A percentile compares a stretch with the other conserved stretches of the same genome.
phyloP scores from a whole-genome alignment of 2,888 invertebrate species.

The Erebia epiphron region DNA sequence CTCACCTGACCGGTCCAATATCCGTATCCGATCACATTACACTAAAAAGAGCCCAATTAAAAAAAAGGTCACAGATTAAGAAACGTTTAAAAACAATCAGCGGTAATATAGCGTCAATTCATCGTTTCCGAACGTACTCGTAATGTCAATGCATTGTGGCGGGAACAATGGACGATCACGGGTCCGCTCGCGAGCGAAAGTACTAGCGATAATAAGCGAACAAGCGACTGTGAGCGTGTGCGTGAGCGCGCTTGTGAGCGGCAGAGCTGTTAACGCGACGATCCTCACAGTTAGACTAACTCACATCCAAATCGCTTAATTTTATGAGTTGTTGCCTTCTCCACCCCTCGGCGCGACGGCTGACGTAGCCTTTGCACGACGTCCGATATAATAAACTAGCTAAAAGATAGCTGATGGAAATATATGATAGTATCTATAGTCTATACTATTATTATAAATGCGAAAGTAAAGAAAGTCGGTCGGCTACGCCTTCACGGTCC shows the following conservation, averaged over 20 bases:
- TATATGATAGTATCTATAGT: not conserved
- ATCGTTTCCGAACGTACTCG: slow-evolving; percentile 50
- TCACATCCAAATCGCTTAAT: slow-evolving; percentile 83
- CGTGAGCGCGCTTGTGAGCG: slow-evolving; percentile 48
- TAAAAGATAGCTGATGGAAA: not conserved
- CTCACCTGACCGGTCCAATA: slow-evolving; percentile 45
- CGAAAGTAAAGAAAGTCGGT: no score
- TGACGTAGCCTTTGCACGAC: slow-evolving; percentile 61
- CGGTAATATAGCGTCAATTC: slow-evolving; percentile 44
- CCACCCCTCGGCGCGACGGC: slow-evolving; percentile 71
- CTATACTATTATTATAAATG: not conserved
- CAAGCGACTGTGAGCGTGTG: slow-evolving; percentile 50
- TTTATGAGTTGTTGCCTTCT: slow-evolving; percentile 84
- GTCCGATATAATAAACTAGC: slow-evolving; percentile 36
- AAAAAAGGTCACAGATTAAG: slow-evolving; percentile 44
- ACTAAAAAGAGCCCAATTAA: slow-evolving; percentile 38
- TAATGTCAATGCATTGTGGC: slow-evolving; percentile 58
- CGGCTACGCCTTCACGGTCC: no score
- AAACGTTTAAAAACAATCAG: slow-evolving; percentile 46
- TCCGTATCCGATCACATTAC: slow-evolving; percentile 47
- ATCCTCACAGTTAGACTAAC: slow-evolving; percentile 82
- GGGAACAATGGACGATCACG: slow-evolving; percentile 53
- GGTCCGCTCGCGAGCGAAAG: slow-evolving; percentile 48
- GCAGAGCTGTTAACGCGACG: slow-evolving; percentile 71
- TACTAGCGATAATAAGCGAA: slow-evolving; percentile 1